Base-by-base conservation (phyloP, 2,888 invertebrate species). In the Chrysina gloriosa region DNA sequence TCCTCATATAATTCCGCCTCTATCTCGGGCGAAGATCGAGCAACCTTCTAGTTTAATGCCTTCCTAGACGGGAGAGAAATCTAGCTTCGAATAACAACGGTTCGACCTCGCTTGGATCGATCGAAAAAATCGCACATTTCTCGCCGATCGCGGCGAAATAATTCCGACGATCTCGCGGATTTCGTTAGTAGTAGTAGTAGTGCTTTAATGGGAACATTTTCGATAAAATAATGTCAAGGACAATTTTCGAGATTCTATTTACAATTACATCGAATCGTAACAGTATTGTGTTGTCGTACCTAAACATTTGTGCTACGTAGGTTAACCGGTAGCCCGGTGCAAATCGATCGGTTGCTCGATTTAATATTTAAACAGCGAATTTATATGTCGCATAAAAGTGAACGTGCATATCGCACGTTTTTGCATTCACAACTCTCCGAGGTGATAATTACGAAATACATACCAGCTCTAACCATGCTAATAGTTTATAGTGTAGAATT, bases 211-310 rank as follows among this genome's bases (percentile, higher is more conserved):
- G 11, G 48, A 48, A 23, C 23, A 7, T 48, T 25, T 48, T 9
- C n/a, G 14, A 48, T 48, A 3, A 1, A 48, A 48, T 48, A 48
- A 48, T 48, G 48, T 48, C 48, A 48, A 48, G 48, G 48, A 48
- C 14, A 27, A 7, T 48, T 11, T 25, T 48, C 14, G 42, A 42
- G 19, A 42, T 19, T 19, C 42, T 7, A 42, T 42, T 19, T 16
- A 42, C 16, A 42, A 42, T 16, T 42, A 42, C 7, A 42, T 19
- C 19, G 14, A 14, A 16, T 42, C 42, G 7, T 42, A 42, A n/a
- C n/a, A n/a, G n/a, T n/a, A n/a, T n/a, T 14, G 42, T 14, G 42
- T 4, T 14, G 7, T 4, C 14, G 2, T 42, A 16, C 16, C 16
- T 42, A 42, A 42, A 9, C 14, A n/a, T 36, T n/a, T 9, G 11